Conservation (phyloP, 1,140 invertebrate species). For the Scaptodrosophila lebanonensis region DNA sequence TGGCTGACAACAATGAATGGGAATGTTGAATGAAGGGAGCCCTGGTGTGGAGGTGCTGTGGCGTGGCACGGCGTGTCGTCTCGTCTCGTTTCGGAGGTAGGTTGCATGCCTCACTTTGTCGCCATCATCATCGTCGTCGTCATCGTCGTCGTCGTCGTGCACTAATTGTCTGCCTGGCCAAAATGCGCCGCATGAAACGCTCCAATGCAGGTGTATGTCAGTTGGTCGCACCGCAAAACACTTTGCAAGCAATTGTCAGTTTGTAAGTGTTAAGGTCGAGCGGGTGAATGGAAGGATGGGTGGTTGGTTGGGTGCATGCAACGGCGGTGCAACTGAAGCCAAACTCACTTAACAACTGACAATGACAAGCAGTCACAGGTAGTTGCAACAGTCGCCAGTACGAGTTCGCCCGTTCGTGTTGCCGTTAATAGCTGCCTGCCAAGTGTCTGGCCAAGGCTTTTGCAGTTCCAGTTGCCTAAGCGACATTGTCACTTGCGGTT, state of each 20-base stretch:
- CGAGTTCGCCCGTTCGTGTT: background rate
- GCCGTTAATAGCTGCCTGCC: slow-evolving; percentile 47
- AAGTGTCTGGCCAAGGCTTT: slow-evolving; percentile 35
- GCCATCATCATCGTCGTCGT: background rate
- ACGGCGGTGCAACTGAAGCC: slow-evolving; percentile 24
- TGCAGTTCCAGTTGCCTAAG: slow-evolving; percentile 57
- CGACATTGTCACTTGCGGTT: slow-evolving; percentile 72
- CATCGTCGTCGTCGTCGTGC: slow-evolving; percentile 60
- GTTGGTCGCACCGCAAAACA: slow-evolving; percentile 70
- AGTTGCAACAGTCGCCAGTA: background rate
- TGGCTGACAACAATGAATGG: slow-evolving; percentile 26
- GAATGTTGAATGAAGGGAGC: no score
- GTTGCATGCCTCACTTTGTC: background rate
- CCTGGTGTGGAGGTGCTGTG: background rate
- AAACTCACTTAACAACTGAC: slow-evolving; percentile 68
- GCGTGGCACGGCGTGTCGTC: slow-evolving; percentile 3
- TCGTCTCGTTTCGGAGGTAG: slow-evolving; percentile 19
- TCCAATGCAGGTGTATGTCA: slow-evolving; percentile 71
- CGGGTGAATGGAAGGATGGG: slow-evolving; percentile 4
- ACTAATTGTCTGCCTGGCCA: slow-evolving; percentile 66
- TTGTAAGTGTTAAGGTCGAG: slow-evolving; percentile 22
- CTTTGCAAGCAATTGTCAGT: slow-evolving; percentile 70
- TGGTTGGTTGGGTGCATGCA: slow-evolving; percentile 20
- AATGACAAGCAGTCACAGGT: slow-evolving; percentile 40
- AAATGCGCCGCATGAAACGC: slow-evolving; percentile 66